Percentiles rank a stretch among this genome's conserved stretches.
These are phyloP conservation scores for Oostethus manadensis DNA, from an alignment of 2,113 vertebrate genomes.

Conservation along the genomic window DNA sequence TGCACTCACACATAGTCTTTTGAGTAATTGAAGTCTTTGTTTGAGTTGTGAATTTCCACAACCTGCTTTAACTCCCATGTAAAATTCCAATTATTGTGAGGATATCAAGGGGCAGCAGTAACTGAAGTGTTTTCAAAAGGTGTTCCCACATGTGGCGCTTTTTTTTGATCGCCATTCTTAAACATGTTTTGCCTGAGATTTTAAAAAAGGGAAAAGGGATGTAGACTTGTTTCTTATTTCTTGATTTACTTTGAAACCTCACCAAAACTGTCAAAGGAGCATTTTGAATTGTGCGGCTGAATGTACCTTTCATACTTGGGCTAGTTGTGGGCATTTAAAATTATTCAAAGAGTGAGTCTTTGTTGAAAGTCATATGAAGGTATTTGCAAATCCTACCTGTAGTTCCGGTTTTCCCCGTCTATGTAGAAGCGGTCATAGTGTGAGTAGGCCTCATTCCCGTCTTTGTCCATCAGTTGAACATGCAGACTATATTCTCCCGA, in stretches of 20 bases:
- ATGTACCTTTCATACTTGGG: no score
- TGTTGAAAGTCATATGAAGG: no score
- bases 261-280: neutral
- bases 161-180: conserved; percentile 30
- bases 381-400: conserved; percentile 60
- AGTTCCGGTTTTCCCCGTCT: conserved; percentile 71
- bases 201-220: conserved; percentile 12
- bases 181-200: conserved; percentile 14
- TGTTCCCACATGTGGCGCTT: conserved; percentile 15
- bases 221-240: conserved; percentile 15
- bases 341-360: no score
- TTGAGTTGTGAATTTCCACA: conserved; percentile 45
- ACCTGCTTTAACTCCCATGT: conserved; percentile 38
- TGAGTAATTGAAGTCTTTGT: conserved; percentile 41
- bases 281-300: conserved; percentile 8
- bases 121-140: conserved; percentile 16
- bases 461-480: conserved; percentile 71
- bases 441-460: conserved; percentile 74
- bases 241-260: conserved; percentile 5
- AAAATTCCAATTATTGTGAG: conserved; percentile 34
- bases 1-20: conserved; percentile 39
- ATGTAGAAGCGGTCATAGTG: conserved; percentile 74
- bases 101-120: conserved; percentile 32
- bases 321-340: no score
- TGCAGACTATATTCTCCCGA: conserved; percentile 69